Conservation (phyloP, 2,888 invertebrate genomes). For the Dicyrtomina minuta region DNA sequence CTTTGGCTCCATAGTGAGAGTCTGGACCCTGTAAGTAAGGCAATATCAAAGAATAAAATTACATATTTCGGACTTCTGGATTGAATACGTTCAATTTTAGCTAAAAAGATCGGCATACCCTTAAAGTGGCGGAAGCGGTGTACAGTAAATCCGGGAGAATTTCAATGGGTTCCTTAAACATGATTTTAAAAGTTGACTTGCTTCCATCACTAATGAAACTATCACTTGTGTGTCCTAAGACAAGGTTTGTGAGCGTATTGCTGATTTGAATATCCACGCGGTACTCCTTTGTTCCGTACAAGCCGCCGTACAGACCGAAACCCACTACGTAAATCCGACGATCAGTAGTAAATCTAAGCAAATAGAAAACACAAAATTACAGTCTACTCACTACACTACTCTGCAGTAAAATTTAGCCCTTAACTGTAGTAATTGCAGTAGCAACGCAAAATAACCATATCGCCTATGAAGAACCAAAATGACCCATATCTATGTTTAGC, state of each 20-base stretch:
- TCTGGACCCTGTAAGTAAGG: conserved; percentile 74
- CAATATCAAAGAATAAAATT: conserved; percentile 44
- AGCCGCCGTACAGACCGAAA: conserved; percentile 80
- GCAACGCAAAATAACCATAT: too few species aligned
- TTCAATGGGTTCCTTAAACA: conserved; percentile 82
- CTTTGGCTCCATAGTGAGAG: conserved; percentile 81
- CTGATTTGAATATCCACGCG: conserved; percentile 75
- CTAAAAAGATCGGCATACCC: conserved; percentile 61
- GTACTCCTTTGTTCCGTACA: conserved; percentile 75
- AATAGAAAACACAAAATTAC: background rate
- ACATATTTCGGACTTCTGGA: too few species aligned
- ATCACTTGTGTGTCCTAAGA: conserved; percentile 72
- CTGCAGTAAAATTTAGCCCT: background rate
- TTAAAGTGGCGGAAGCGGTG: conserved; percentile 75
- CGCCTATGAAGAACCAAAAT: too few species aligned
- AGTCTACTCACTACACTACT: background rate
- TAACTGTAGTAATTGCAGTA: background rate
- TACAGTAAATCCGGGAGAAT: conserved; percentile 75
- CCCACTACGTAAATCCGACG: conserved; percentile 77
- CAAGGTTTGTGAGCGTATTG: conserved; percentile 72
- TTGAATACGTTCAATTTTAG: conserved; percentile 5
- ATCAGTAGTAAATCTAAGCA: conserved; percentile 72
- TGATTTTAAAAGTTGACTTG: conserved; percentile 72
- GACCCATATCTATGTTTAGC: too few species aligned
- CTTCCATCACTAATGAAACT: conserved; percentile 78